Percentiles rank a stretch among this genome's conserved stretches.
Conservation (phyloP, 1,140 invertebrate genomes). For the Gryon sp. region DNA sequence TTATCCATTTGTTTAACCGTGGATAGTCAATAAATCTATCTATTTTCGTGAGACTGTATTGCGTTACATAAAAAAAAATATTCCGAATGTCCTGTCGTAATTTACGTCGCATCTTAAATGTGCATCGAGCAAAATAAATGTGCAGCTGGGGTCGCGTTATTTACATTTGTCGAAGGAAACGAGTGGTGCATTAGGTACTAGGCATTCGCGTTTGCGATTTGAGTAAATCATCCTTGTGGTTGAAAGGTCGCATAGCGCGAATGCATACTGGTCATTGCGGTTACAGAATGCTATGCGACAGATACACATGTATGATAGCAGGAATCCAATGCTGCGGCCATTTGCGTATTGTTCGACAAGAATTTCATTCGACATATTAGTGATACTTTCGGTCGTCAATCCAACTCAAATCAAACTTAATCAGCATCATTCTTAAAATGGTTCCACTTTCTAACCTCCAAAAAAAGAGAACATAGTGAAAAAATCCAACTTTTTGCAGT, state of each 20-base stretch:
- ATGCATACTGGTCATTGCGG: slow-evolving; percentile 72
- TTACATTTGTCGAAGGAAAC: slow-evolving; percentile 19
- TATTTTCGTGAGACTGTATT: no score
- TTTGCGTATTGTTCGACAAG: slow-evolving; percentile 46
- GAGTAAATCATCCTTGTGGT: slow-evolving; percentile 62
- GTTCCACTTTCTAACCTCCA: no score
- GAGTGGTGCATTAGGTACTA: slow-evolving; percentile 22
- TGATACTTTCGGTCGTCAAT: slow-evolving; percentile 6
- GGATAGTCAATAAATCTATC: no score
- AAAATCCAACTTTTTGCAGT: no score
- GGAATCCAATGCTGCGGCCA: slow-evolving; percentile 54
- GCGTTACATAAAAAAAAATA: no score
- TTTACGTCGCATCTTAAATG: background rate
- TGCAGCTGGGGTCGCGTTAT: background rate
- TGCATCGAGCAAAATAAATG: background rate
- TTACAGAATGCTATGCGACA: slow-evolving; percentile 68
- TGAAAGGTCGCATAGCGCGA: slow-evolving; percentile 66
- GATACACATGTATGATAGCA: slow-evolving; percentile 45
- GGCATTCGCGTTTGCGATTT: slow-evolving; percentile 33
- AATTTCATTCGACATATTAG: slow-evolving; percentile 27
- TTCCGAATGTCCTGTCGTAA: no score
- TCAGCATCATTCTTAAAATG: no score
- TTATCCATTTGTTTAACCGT: no score
- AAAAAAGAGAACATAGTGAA: no score
- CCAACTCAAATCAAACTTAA: no score